A percentile compares a stretch with the other conserved stretches of the same genome.
Conservation (phyloP, 2,797 vertebrate genomes). For the Ceryle rudis region DNA sequence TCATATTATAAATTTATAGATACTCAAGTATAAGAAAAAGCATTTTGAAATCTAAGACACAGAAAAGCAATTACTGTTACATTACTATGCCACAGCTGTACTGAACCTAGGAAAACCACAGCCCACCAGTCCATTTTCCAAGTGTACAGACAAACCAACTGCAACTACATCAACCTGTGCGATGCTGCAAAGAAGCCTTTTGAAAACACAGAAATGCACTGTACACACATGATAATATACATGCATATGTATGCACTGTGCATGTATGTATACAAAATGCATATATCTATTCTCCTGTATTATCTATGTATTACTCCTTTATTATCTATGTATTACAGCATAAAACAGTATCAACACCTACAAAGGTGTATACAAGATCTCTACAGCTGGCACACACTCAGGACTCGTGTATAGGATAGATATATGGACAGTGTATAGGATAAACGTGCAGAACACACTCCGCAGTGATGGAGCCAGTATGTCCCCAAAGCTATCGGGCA, state of each 20-base stretch:
- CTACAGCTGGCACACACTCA: neutral
- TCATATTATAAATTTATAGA: neutral
- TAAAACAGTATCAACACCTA: neutral
- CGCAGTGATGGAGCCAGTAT: accelerated
- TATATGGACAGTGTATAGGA: neutral
- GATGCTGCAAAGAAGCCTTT: neutral
- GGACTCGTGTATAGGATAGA: neutral
- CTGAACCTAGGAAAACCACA: neutral
- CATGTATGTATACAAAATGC: neutral
- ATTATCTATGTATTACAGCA: too few species aligned
- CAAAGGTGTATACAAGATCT: accelerated
- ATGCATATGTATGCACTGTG: too few species aligned
- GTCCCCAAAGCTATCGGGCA: neutral
- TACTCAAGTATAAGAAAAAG: neutral
- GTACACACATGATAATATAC: neutral
- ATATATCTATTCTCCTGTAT: neutral
- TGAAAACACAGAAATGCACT: neutral
- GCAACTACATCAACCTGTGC: neutral
- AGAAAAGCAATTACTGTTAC: neutral
- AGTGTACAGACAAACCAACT: neutral
- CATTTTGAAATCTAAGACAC: neutral
- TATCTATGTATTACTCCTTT: too few species aligned
- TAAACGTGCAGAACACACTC: neutral
- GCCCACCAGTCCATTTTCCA: neutral
- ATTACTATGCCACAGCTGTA: neutral